Evolutionary conservation across 2,797 vertebrate genomes (phyloP), one percentile per base, ranked within the genome.

Genomic region (Anabas testudineus): DNA sequence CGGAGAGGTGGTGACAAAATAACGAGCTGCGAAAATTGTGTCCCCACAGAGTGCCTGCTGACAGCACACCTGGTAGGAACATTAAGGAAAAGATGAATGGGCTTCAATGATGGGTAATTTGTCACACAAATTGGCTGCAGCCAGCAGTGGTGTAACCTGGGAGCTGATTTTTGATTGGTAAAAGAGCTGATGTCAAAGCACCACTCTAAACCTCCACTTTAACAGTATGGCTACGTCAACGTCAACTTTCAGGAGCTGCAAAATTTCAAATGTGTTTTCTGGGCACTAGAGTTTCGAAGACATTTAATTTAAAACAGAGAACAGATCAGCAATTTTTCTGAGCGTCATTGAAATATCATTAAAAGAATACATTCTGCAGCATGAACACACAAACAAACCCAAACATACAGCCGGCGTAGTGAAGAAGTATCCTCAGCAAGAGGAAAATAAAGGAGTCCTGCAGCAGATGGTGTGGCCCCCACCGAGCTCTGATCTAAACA

Each of bases 61-160:
- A 74, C 47, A 42, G 24, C 61, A 67, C 55, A 77, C 51, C 80
- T 80, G 84, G 61, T 39, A 45, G 43, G 26, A 13, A n/a, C n/a
- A 28, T 81, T 63, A 61, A 62, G 30, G 19, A 63, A 19, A 55
- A 66, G 61, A 82, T 84, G 46, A 82, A 82, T 77, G 37, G 42
- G 2, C 69, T 62, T 54, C 58, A 49, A 58, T 45, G 46, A 79
- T 1, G 42, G 54, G 75, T 45, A 61, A 58, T 83, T 78, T 71
- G 64, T 87, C 69, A 81, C 19, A 63, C 24, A 58, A 78, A 78
- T 36, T 64, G 61, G 39, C 55, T 57, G 34, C 39, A 46, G 74
- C 2, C 47, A 47, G 32, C 47, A 42, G 10, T n/a, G 22, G 48
- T 59, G 26, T 48, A 30, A 51, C 45, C 52, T 12, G 1, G n/a